Conservation (phyloP, 2,888 invertebrate species). For the Heteromyza rotundicornis region DNA sequence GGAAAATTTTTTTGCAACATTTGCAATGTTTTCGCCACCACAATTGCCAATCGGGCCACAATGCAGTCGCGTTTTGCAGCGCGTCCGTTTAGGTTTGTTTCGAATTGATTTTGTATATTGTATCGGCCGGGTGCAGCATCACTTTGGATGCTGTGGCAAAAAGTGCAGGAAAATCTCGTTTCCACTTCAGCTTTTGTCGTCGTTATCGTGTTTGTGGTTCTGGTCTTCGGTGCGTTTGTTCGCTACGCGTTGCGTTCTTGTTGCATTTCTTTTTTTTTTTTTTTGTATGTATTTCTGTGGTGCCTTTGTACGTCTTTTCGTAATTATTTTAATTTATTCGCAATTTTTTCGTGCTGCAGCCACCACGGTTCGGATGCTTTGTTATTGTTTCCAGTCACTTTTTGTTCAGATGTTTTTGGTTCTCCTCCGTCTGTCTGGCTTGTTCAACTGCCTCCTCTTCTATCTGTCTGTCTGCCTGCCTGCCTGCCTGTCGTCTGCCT, state of each 20-base stretch:
- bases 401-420: too few relatives aligned
- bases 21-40: conserved; percentile 1
- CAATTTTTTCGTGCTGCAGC: too few relatives aligned
- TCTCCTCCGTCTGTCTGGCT: too few relatives aligned
- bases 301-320: conserved; percentile 19
- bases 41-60: conserved; percentile 3
- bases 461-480: too few relatives aligned
- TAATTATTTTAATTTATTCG: conserved; percentile 54
- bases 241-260: conserved; percentile 6
- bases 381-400: neutral
- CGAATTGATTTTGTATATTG: neutral
- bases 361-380: too few relatives aligned
- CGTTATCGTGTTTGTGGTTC: neutral
- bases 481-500: too few relatives aligned
- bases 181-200: neutral
- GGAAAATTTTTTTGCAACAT: conserved; percentile 8
- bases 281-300: conserved; percentile 13
- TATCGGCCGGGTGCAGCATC: neutral
- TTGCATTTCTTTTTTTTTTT: conserved; percentile 21
- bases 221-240: conserved; percentile 11
- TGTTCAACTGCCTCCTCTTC: too few relatives aligned
- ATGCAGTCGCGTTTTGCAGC: conserved; percentile 5
- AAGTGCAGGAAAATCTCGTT: conserved; percentile 37
- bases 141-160: conserved; percentile 8
- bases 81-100: neutral